Base-by-base conservation (phyloP, 2,888 invertebrate species). In the Resseliella maxima region DNA sequence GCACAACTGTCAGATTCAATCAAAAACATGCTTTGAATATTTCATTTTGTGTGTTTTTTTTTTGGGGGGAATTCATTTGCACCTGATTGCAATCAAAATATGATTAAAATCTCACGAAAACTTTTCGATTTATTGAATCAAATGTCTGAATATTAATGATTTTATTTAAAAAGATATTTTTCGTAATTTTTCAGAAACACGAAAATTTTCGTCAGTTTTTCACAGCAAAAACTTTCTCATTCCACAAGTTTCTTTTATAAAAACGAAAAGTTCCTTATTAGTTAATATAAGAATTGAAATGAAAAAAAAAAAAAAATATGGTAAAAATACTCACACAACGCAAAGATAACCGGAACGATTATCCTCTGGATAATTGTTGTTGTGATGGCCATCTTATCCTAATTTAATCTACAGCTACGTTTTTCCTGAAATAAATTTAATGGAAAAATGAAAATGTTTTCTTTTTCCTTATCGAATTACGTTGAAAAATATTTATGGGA, bases 351-450 rank as follows among this genome's bases (percentile, higher is more conserved):
- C 83, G 83, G 83, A 38, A 38, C 38, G 38, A 83, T 83, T 83
- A 83, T 83, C 83, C 83, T 83, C 83, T 83, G 83, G 38, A 83
- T 38, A 83, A 24, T 38, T 10, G 83, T 38, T 38, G 83, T 38
- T 38, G 83, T 27, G 83, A 83, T 83, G 38, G 83, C 83, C 83
- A 83, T 83, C 72, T 72, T 72, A 72, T 72, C 72, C 72, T 72
- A 72, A 72, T 31, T 72, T 31, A 72, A 72, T 72, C 72, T 72
- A 72, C 72, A 72, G 72, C 72, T 72, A 72, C 72, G 72, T 31
- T 27, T 72, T 72, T 3, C 72, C 72, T 72, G 31, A 0, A 31
- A 72, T 12, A 72, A 72, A 72, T 5, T 3, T 2, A 27, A 59
- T 6, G 24, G 1, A 59, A 59, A 27, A 5, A n/a, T 59, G 18